Percentiles rank a stretch among this genome's conserved stretches.
Conservation (phyloP, 2,113 vertebrate species). For the cat (Felis catus) region DNA sequence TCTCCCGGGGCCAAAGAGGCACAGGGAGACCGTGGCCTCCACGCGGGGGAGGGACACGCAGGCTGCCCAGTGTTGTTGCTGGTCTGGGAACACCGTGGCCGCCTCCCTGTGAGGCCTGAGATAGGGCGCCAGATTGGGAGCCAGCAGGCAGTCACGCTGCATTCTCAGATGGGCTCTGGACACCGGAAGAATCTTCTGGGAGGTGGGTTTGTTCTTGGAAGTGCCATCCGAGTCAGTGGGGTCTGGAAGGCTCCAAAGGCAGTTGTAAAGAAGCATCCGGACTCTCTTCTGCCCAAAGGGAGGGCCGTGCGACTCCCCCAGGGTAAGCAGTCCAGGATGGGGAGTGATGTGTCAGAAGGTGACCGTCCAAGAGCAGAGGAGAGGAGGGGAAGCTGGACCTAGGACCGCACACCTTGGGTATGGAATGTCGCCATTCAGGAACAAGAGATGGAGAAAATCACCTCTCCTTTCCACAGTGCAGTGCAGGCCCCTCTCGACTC, state of each 20-base stretch:
- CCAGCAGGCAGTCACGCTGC: accelerated
- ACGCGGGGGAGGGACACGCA: accelerated
- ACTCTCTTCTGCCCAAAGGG: accelerated
- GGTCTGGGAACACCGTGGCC: accelerated
- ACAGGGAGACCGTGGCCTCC: background rate
- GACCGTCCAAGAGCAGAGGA: accelerated
- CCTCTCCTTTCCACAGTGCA: accelerated
- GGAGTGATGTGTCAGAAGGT: background rate
- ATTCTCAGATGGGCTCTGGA: background rate
- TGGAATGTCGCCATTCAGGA: accelerated
- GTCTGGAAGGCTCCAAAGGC: background rate
- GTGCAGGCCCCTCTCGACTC: background rate
- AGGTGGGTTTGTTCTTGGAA: background rate
- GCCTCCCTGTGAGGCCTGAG: background rate
- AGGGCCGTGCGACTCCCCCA: accelerated
- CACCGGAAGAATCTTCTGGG: background rate
- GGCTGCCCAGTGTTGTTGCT: no score
- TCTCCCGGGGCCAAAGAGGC: background rate
- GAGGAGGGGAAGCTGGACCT: accelerated
- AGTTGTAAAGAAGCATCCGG: accelerated
- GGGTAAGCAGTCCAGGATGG: accelerated
- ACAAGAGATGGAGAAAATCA: background rate
- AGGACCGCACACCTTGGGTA: no score
- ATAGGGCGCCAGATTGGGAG: accelerated
- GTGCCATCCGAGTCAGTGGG: background rate